Percentiles rank a stretch among this genome's conserved stretches.
Conservation (phyloP, 2,113 vertebrate species). For the Hippocampus guttulatus region DNA sequence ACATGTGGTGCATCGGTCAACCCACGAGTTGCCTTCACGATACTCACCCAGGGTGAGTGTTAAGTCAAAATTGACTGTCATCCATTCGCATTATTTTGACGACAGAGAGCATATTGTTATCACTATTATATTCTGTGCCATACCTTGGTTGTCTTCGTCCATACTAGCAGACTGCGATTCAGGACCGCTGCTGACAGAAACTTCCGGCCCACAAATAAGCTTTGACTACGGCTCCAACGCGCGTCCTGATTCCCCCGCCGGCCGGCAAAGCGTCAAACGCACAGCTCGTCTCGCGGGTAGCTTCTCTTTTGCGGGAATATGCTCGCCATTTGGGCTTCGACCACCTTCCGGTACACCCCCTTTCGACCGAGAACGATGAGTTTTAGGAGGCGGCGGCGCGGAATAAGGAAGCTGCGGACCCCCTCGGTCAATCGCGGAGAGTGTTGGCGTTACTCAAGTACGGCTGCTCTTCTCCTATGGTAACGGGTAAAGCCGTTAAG, state of each 20-base stretch:
- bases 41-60: not conserved
- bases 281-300: conserved; percentile 49
- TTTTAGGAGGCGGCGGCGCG: not conserved
- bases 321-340: conserved; percentile 41
- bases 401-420: not conserved
- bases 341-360: conserved; percentile 5
- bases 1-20: not conserved
- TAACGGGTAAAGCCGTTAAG: conserved; percentile 20
- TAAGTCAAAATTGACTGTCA: not conserved
- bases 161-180: conserved; percentile 46
- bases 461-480: conserved; percentile 50
- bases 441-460: conserved; percentile 37
- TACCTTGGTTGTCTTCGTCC: conserved; percentile 76
- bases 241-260: conserved; percentile 29
- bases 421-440: conserved; percentile 21
- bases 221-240: conserved; percentile 22
- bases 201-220: conserved; percentile 35
- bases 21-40: not conserved
- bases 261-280: conserved; percentile 38
- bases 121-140: not conserved
- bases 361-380: not conserved
- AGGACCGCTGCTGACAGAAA: conserved; percentile 38
- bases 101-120: not conserved
- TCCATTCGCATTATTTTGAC: not conserved
- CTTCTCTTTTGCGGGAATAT: conserved; percentile 31